Base-by-base conservation (phyloP, 2,888 invertebrate genomes). In the Abrostola triplasia region DNA sequence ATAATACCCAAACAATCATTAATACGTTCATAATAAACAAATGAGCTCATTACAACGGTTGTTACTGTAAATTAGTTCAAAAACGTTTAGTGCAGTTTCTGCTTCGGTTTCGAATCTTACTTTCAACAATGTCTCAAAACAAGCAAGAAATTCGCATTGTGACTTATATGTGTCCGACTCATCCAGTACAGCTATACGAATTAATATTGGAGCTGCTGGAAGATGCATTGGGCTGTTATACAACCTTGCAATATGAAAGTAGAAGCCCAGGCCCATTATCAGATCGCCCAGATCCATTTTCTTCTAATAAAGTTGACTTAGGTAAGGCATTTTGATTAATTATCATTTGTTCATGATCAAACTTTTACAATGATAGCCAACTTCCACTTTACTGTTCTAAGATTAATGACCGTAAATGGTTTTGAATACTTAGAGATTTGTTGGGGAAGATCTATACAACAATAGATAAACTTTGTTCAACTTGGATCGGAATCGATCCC, bases 111-210 rank as follows among this genome's bases (percentile, higher is more conserved):
- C 38, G 65, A 55, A 35, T 65, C 37, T 52, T 55, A 59, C 51
- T 47, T 61, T 52, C 61, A 57, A 88, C 80, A 77, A 94, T 93
- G 94, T 85, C 91, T 42, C 76, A 79, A 73, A 81, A 77, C 59
- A 91, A 89, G 73, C 76, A 80, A 63, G 92, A 93, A 72, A 84
- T 96, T 61, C 93, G 96, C 10, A 82, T 96, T 51, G 92, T 95
- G 69, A 96, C 96, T 0, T 96, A 96, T 82, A 94, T 96, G 94
- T 95, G 95, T 73, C 96, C 96, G 11, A 95, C 95, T 52, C 94
- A 96, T 70, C 96, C 96, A 6, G 94, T 96, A 48, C 95, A 95
- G 79, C 83, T 96, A 50, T 96, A 95, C 84, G 95, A 96, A 83
- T 85, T 94, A 65, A 89, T 96, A 47, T 78, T 95, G 81, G 92